Conservation (phyloP, 2,113 vertebrate genomes). For the Coturnix japonica region DNA sequence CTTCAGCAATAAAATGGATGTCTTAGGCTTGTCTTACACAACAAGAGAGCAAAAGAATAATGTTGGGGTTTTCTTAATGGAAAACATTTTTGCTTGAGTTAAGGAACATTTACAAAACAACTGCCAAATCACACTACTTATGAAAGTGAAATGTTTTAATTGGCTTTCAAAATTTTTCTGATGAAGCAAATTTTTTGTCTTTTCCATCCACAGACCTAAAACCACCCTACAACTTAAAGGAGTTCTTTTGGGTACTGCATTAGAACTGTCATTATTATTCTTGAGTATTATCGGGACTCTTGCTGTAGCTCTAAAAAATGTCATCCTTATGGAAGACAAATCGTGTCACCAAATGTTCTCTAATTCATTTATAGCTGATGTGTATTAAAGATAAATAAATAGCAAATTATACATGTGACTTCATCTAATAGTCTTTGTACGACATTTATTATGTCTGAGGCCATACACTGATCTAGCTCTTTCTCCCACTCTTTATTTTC, state of each 20-base stretch:
- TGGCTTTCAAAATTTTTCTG: conserved; percentile 55
- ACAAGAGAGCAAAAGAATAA: conserved; percentile 15
- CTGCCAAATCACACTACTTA: conserved; percentile 60
- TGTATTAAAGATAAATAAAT: conserved; percentile 54
- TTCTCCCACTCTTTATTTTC: conserved; percentile 34
- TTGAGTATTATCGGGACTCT: background rate
- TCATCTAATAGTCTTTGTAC: conserved; percentile 40
- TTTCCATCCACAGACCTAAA: conserved; percentile 34
- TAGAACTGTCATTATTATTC: background rate
- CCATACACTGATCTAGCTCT: background rate
- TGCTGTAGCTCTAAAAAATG: conserved; percentile 32
- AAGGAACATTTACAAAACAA: conserved; percentile 55
- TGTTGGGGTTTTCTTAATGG: background rate
- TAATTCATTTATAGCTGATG: conserved; percentile 21
- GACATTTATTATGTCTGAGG: conserved; percentile 55
- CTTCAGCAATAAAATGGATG: conserved; percentile 44
- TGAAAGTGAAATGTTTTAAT: conserved; percentile 69
- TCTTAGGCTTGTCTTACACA: conserved; percentile 31
- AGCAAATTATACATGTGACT: conserved; percentile 20
- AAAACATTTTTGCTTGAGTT: conserved; percentile 66
- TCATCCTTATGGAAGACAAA: conserved; percentile 48
- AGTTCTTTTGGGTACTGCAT: background rate
- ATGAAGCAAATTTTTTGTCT: conserved; percentile 40
- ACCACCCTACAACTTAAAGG: background rate
- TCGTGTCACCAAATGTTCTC: conserved; percentile 43